A percentile compares a stretch with the other conserved stretches of the same genome.
These are phyloP conservation scores for Ctenodactylus gundi DNA, from an alignment of 2,113 vertebrate species.

Conservation along the genomic window DNA sequence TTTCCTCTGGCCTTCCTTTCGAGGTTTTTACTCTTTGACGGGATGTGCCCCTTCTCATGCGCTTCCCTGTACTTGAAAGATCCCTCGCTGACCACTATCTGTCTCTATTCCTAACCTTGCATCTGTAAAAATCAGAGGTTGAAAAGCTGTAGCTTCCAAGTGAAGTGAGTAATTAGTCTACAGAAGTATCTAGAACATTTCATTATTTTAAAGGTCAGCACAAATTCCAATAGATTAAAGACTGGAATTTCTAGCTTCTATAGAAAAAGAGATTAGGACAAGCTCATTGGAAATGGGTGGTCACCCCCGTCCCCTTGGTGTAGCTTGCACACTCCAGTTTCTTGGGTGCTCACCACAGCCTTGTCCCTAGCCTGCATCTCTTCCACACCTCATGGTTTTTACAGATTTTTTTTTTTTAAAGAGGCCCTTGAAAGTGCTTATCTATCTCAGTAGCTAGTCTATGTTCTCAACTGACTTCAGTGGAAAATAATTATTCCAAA, in stretches of 20 bases:
- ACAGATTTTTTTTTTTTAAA: background rate
- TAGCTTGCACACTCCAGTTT: background rate
- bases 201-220: background rate
- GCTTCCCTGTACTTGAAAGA: background rate
- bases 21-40: background rate
- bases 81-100: background rate
- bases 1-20: background rate
- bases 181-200: background rate
- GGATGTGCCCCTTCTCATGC: background rate
- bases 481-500: background rate
- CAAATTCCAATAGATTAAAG: background rate
- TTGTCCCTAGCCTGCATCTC: background rate
- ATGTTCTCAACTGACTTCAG: background rate
- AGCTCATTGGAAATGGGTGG: background rate
- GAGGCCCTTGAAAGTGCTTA: background rate
- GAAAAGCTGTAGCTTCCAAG: background rate
- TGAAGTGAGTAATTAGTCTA: background rate
- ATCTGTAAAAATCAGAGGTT: background rate
- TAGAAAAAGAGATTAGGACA: background rate
- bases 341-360: background rate
- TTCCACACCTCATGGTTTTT: background rate
- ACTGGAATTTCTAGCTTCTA: background rate
- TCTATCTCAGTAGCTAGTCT: background rate
- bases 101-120: background rate
- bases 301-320: background rate